These are phyloP conservation scores for Acrossocheilus fasciatus DNA, from an alignment of 2,797 vertebrate genomes.

Conservation along the genomic window DNA sequence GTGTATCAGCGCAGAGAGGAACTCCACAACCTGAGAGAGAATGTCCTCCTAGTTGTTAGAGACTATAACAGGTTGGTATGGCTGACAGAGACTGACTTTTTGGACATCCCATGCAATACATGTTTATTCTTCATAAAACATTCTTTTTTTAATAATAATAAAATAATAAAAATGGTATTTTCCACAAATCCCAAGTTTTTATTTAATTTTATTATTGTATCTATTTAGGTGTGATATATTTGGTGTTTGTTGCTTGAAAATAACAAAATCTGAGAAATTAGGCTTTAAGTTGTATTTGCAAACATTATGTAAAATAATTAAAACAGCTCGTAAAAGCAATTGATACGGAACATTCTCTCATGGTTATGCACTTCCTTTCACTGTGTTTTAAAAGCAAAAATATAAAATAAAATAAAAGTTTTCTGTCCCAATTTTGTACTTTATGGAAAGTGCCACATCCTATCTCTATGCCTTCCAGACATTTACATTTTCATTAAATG, in stretches of 20 bases:
- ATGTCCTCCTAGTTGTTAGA: slow-evolving; percentile 79
- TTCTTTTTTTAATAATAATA: not conserved
- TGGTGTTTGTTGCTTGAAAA: not conserved
- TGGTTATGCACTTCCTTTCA: not conserved
- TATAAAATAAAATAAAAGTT: not conserved
- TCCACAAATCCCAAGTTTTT: not conserved
- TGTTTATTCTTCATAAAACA: not conserved
- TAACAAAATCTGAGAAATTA: not conserved
- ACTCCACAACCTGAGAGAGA: slow-evolving; percentile 80
- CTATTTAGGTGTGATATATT: not conserved
- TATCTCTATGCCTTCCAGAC: not conserved
- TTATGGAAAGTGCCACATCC: not conserved
- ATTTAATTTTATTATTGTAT: not conserved
- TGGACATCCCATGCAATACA: not conserved
- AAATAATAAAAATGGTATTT: not conserved
- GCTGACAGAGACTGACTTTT: not conserved
- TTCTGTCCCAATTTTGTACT: not conserved
- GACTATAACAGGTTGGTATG: slow-evolving; percentile 86
- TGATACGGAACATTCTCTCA: not conserved
- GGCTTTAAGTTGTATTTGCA: not conserved
- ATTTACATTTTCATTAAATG: not conserved
- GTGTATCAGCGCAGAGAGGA: slow-evolving; percentile 82
- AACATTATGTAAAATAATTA: not conserved
- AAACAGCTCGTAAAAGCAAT: not conserved
- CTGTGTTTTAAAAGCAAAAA: not conserved